Evolutionary conservation across 2,113 vertebrate genomes (phyloP).

Genomic region (Psammodynastes pulverulentus): DNA sequence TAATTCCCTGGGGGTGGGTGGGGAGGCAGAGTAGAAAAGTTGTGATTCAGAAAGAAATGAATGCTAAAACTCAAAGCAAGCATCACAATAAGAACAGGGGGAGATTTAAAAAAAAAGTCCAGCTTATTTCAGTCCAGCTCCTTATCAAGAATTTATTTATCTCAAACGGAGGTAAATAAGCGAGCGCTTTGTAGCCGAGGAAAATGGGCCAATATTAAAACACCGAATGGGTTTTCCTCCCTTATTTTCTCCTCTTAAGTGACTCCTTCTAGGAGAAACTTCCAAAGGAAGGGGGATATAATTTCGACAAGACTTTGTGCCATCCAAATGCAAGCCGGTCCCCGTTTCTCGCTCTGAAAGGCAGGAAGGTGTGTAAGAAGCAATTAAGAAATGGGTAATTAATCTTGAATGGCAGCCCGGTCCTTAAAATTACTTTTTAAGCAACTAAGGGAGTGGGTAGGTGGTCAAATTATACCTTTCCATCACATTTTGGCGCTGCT

Average conservation of each 20-base stretch:
- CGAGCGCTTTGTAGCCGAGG: conserved; percentile 68
- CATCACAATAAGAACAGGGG: conserved; percentile 63
- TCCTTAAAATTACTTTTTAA: conserved; percentile 61
- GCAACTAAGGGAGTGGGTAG: conserved; percentile 62
- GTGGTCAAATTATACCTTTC: conserved; percentile 73
- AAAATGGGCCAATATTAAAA: neutral
- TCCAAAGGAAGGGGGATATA: neutral
- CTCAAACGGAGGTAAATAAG: conserved; percentile 77
- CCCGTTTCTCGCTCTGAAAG: neutral
- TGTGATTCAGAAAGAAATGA: conserved; percentile 54
- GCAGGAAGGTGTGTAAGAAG: neutral
- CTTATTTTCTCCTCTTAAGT: neutral
- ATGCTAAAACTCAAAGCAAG: conserved; percentile 59
- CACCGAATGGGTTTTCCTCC: neutral
- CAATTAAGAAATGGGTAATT: conserved; percentile 46
- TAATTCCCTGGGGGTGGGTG: too few relatives aligned
- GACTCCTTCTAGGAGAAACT: neutral
- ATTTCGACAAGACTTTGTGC: rapidly evolving
- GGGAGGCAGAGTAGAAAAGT: conserved; percentile 43
- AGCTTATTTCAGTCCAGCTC: conserved; percentile 49
- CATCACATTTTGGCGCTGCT: conserved; percentile 58
- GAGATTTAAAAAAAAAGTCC: conserved; percentile 68
- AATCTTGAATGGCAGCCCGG: conserved; percentile 58
- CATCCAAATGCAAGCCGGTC: neutral
- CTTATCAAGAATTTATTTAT: conserved; percentile 58